These are phyloP conservation scores for Scomber japonicus DNA, from an alignment of 2,113 vertebrate genomes.

Conservation along the genomic window DNA sequence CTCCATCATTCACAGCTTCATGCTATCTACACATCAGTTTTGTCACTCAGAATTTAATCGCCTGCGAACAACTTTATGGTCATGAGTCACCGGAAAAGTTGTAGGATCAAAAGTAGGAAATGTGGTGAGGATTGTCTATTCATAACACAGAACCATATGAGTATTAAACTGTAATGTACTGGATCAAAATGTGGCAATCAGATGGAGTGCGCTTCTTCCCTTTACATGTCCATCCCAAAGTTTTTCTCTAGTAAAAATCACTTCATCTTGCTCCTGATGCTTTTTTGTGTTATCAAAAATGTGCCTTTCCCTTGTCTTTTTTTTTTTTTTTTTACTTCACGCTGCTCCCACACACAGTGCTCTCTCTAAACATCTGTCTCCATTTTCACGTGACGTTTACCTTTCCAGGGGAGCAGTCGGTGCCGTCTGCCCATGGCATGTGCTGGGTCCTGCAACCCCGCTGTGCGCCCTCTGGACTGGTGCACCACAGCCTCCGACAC, in stretches of 20 bases:
- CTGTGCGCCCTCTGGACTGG: slow-evolving; percentile 91
- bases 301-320: not conserved
- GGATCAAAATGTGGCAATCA: not conserved
- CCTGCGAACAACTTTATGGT: slow-evolving; percentile 33
- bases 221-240: not conserved
- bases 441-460: slow-evolving; percentile 97
- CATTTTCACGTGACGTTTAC: slow-evolving; percentile 70
- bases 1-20: slow-evolving; percentile 57
- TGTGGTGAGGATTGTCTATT: slow-evolving; percentile 3
- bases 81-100: slow-evolving; percentile 36
- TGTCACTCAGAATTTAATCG: slow-evolving; percentile 2
- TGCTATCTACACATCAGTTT: not conserved
- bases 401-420: slow-evolving; percentile 95
- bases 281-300: not conserved
- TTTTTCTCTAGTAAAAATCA: not conserved
- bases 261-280: not conserved
- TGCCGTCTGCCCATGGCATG: slow-evolving; percentile 98
- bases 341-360: not conserved
- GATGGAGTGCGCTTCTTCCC: not conserved
- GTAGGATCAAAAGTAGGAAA: slow-evolving; percentile 23
- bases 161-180: not conserved
- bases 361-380: not conserved
- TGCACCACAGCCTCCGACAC: slow-evolving; percentile 96
- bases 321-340: not conserved
- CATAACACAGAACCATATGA: slow-evolving; percentile 21